A percentile compares a stretch with the other conserved stretches of the same genome.
These are phyloP conservation scores for Apis mellifera DNA, from an alignment of 1,140 invertebrate genomes.

Conservation along the genomic window DNA sequence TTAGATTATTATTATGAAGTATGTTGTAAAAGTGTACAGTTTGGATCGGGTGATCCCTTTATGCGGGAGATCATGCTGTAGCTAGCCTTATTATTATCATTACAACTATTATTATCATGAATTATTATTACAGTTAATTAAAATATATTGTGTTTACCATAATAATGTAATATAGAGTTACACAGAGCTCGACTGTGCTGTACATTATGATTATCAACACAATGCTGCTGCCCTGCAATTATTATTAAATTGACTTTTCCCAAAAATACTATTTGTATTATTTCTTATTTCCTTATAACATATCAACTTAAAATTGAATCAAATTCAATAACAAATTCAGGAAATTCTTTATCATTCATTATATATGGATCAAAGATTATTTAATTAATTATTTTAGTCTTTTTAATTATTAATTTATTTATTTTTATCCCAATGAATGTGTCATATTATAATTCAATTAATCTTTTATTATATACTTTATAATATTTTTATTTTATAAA, in stretches of 20 bases:
- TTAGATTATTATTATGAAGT: conserved; percentile 73
- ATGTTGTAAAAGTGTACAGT: conserved; percentile 79
- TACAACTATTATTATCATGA: conserved; percentile 69
- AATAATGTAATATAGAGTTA: conserved; percentile 79
- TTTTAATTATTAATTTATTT: conserved; percentile 14
- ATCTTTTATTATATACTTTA: background rate
- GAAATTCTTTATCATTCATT: background rate
- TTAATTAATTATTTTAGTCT: background rate
- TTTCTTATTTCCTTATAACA: conserved; percentile 7
- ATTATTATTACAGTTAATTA: conserved; percentile 70
- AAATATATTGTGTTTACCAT: conserved; percentile 77
- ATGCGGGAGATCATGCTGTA: conserved; percentile 61
- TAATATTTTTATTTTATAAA: too few species aligned
- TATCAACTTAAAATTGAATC: background rate
- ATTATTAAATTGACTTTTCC: conserved; percentile 55
- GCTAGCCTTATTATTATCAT: conserved; percentile 75
- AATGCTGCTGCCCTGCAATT: conserved; percentile 42
- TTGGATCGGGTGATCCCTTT: conserved; percentile 56
- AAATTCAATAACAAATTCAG: background rate
- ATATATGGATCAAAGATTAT: background rate
- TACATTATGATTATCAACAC: conserved; percentile 50
- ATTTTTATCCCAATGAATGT: background rate
- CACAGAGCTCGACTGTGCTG: conserved; percentile 52
- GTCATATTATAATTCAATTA: background rate
- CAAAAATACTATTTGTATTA: background rate